Evolutionary conservation across 2,888 invertebrate genomes (phyloP), one percentile per base, ranked within the genome.

Genomic region (Troglohyphantes excavatus): DNA sequence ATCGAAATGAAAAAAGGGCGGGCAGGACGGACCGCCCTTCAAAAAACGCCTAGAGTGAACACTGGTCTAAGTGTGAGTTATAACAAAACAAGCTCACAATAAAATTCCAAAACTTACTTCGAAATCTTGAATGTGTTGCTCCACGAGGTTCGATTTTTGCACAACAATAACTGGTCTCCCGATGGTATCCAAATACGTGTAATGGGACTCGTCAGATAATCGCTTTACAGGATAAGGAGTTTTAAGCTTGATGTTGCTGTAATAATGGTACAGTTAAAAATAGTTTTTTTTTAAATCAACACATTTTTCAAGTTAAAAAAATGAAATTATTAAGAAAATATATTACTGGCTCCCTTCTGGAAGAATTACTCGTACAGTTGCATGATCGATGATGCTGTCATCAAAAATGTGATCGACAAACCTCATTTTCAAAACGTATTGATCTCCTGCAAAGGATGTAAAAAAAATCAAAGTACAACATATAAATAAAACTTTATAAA

Each of bases 351-450:
- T 95, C 59, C 98, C 98, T 93, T 99, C 99, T 0, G 99, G 99
- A 90, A 99, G 94, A 92, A 99, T 97, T 78, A 99, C 95, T 93
- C 96, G 97, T 0, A 99, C 96, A 43, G 96, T 95, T 43, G 98
- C 94, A 92, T 98, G 96, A 93, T 99, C 98, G 76, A 99, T 96
- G 78, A 97, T 95, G 97, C 99, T 98, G 92, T 99, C 98, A 94
- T 99, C 99, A 94, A 96, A 98, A 67, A 99, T 96, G 93, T 99
- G 99, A 94, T 99, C 99, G 91, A 99, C 94, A n/a, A 98, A 94
- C 91, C 98, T 95, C 96, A 99, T 97, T 93, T 97, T 97, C 83
- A 99, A 94, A 63, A 96, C 95, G 93, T 96, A 98, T 33, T 96
- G 95, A 93, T 94, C 94, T 91, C 94, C 95, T 94, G 33, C 92